Evolutionary conservation across 2,113 vertebrate species (phyloP).

Genomic region (Chaetodon auriga): DNA sequence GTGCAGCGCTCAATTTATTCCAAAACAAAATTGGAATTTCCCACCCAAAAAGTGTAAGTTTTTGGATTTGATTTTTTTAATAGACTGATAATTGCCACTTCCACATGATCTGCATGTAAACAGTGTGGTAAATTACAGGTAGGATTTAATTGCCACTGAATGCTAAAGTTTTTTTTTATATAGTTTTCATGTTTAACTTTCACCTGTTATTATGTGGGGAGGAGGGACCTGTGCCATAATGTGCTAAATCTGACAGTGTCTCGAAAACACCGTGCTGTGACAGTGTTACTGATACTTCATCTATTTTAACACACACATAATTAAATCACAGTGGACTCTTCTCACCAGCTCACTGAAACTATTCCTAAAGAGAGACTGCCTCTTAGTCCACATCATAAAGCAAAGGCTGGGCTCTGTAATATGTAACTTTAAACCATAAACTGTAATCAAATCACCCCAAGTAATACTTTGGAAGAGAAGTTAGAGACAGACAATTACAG

Average conservation of each 20-base stretch:
- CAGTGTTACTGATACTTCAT: conserved; percentile 21
- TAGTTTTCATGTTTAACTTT: not conserved
- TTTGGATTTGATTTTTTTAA: not conserved
- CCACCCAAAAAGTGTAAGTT: not conserved
- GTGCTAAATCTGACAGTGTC: conserved; percentile 34
- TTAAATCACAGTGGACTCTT: conserved; percentile 65
- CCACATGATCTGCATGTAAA: not conserved
- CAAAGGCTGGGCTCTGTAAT: conserved; percentile 8
- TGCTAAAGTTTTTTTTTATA: not conserved
- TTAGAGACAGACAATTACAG: conserved; percentile 31
- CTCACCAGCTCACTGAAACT: conserved; percentile 49
- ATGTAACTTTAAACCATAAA: conserved; percentile 30
- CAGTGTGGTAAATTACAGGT: not conserved
- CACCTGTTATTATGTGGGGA: not conserved
- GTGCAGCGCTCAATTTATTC: conserved; percentile 31
- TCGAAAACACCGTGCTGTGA: conserved; percentile 8
- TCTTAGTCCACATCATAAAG: conserved; percentile 42
- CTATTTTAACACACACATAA: conserved; percentile 60
- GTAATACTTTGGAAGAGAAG: conserved; percentile 49
- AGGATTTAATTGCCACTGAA: not conserved
- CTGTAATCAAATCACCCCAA: conserved; percentile 51
- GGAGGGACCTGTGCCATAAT: not conserved
- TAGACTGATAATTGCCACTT: not conserved
- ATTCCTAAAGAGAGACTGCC: conserved; percentile 59
- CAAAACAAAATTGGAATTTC: conserved; percentile 33